Percentiles rank a stretch among this genome's conserved stretches.
Conservation (phyloP, 2,888 invertebrate genomes). For the Chalcis sispes region DNA sequence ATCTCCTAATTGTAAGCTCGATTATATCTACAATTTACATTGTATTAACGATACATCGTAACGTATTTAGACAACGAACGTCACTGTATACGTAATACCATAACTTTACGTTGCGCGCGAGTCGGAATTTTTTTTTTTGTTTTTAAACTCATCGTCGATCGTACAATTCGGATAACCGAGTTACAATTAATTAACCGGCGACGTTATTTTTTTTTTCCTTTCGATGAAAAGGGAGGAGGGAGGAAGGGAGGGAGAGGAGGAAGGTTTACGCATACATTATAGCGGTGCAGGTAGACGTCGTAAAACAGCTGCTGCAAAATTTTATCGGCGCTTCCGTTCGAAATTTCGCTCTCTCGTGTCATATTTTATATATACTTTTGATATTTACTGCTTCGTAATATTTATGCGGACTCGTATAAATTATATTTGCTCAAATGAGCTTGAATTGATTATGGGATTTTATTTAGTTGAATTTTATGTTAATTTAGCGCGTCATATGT, state of each 20-base stretch:
- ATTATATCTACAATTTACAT: too few relatives aligned
- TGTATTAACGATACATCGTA: too few relatives aligned
- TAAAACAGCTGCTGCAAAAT: slow-evolving; percentile 15
- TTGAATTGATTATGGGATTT: background rate
- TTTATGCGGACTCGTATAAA: slow-evolving; percentile 31
- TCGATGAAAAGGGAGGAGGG: too few relatives aligned
- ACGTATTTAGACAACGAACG: too few relatives aligned
- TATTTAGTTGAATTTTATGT: slow-evolving; percentile 14
- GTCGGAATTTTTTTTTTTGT: too few relatives aligned
- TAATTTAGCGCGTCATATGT: too few relatives aligned
- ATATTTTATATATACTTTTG: slow-evolving; percentile 15
- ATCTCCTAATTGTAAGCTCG: too few relatives aligned
- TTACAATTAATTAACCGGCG: slow-evolving; percentile 32
- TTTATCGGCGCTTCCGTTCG: slow-evolving; percentile 30
- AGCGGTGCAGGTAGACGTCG: background rate
- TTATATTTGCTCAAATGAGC: slow-evolving; percentile 21
- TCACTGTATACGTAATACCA: too few relatives aligned
- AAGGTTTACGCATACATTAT: slow-evolving; percentile 13
- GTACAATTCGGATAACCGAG: too few relatives aligned
- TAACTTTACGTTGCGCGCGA: too few relatives aligned
- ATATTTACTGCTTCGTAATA: slow-evolving; percentile 28
- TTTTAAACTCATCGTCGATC: background rate
- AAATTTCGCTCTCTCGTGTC: slow-evolving; percentile 3
- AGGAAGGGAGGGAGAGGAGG: too few relatives aligned
- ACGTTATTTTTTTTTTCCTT: slow-evolving; percentile 19